Conservation (phyloP, 2,797 vertebrate genomes). For the Eptatretus atami region DNA sequence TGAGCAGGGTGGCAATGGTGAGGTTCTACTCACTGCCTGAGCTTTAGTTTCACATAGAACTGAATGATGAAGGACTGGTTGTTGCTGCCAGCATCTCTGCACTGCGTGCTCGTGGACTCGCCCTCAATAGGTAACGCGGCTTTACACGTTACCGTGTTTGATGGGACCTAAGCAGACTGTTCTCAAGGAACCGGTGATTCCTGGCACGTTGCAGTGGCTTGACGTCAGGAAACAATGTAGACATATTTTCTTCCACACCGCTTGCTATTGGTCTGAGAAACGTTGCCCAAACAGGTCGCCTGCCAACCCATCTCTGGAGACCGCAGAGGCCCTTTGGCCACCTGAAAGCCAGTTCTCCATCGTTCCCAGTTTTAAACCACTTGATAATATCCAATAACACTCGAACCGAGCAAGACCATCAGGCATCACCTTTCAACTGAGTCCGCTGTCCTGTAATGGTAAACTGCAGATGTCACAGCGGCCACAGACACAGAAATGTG, state of each 20-base stretch:
- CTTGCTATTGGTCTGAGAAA: slow-evolving; percentile 35
- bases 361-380: no score
- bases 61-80: slow-evolving; percentile 33
- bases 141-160: slow-evolving; percentile 30
- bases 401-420: no score
- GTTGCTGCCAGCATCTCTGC: slow-evolving; percentile 36
- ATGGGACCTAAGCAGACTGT: slow-evolving; percentile 45
- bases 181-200: slow-evolving; percentile 47
- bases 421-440: no score
- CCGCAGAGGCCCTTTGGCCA: slow-evolving; percentile 24
- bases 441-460: no score
- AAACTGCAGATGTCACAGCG: no score
- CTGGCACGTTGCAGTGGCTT: slow-evolving; percentile 34
- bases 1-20: slow-evolving; percentile 19
- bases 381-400: no score
- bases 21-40: slow-evolving; percentile 28
- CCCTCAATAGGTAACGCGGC: slow-evolving; percentile 53
- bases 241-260: slow-evolving; percentile 54
- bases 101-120: slow-evolving; percentile 44
- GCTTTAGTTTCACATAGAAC: slow-evolving; percentile 59
- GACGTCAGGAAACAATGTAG: slow-evolving; percentile 65
- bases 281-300: slow-evolving; percentile 53
- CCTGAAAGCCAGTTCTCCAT: no score
- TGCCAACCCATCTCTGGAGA: slow-evolving; percentile 61
- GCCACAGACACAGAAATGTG: no score